Conservation (phyloP, 2,888 invertebrate species). For the Zeuzera pyrina region DNA sequence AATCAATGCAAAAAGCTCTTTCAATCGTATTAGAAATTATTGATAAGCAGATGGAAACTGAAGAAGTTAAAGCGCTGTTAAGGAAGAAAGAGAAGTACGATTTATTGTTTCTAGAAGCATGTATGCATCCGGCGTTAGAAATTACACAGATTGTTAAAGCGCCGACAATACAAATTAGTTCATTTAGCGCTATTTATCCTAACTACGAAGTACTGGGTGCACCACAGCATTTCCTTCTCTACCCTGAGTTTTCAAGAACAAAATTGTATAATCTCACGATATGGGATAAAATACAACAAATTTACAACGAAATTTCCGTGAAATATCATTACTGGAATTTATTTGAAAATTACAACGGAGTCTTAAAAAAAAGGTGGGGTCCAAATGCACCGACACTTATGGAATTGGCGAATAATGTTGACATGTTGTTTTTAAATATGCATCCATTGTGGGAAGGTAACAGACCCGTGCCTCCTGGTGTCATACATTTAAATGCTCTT, state of each 20-base stretch:
- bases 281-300: neutral
- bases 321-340: neutral
- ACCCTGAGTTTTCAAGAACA: neutral
- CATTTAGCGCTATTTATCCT: neutral
- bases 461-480: slow-evolving; percentile 26
- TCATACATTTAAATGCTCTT: slow-evolving; percentile 29
- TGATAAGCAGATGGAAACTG: slow-evolving; percentile 18
- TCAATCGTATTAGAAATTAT: slow-evolving; percentile 10
- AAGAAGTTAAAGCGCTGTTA: slow-evolving; percentile 21
- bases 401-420: slow-evolving; percentile 8
- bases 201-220: neutral
- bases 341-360: neutral
- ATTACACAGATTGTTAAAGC: neutral
- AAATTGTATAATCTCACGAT: neutral
- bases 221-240: neutral
- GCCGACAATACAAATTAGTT: neutral
- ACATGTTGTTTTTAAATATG: slow-evolving; percentile 28
- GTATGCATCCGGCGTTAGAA: slow-evolving; percentile 14
- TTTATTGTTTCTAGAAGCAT: slow-evolving; percentile 27
- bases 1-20: neutral
- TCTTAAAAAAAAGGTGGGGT: neutral
- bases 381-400: neutral
- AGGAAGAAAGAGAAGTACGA: slow-evolving; percentile 22
- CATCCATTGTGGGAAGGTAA: slow-evolving; percentile 22
- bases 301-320: neutral